phyloP scores from a whole-genome alignment of 2,797 vertebrate genomes.

The Catamblyrhynchus diadema region DNA sequence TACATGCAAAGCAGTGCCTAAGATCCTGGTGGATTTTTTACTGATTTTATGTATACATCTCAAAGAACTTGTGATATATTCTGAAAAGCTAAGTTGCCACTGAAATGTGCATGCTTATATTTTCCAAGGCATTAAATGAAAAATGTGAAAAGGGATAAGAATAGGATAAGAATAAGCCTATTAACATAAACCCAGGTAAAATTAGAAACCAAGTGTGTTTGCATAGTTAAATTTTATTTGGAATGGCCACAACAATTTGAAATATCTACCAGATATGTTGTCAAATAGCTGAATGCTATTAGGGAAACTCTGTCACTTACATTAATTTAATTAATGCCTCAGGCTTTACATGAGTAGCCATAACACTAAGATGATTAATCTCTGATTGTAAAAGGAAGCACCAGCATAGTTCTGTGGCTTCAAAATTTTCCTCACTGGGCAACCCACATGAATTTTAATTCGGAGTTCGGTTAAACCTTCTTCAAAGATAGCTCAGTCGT shows the following conservation, averaged over 20 bases:
- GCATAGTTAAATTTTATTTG: not conserved
- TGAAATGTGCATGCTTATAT: not conserved
- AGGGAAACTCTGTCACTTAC: not conserved
- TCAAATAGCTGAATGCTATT: not conserved
- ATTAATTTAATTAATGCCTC: not conserved
- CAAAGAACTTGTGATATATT: not conserved
- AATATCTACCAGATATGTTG: not conserved
- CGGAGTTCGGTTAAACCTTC: not conserved
- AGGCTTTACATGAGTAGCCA: not conserved
- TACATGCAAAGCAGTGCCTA: slow-evolving; percentile 10
- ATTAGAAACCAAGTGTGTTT: not conserved
- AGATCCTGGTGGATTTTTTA: slow-evolving; percentile 6
- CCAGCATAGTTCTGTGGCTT: not conserved
- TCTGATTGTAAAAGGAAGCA: not conserved
- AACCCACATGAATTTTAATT: not conserved
- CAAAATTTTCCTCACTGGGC: not conserved
- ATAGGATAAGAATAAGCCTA: not conserved
- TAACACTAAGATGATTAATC: not conserved
- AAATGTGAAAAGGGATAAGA: not conserved
- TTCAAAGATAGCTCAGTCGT: not conserved
- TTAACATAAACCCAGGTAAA: not conserved
- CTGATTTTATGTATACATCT: not conserved
- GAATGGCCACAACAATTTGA: not conserved
- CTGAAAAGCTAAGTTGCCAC: not conserved
- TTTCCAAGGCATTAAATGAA: not conserved